Conservation (phyloP, 2,888 invertebrate genomes). For the Tinea pellionella region DNA sequence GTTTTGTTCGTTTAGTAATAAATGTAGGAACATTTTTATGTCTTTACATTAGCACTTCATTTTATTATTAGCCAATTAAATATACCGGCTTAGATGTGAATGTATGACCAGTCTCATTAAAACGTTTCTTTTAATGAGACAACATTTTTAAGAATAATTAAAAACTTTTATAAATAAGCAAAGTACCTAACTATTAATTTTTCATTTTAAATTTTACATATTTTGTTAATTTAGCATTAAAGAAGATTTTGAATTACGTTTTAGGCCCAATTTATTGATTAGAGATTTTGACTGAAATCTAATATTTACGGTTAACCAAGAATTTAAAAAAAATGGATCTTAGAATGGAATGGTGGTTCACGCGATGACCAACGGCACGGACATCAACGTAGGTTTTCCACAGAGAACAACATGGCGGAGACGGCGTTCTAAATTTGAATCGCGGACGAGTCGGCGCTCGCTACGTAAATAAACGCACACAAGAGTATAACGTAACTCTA, state of each 20-base stretch:
- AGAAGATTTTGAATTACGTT: too few relatives aligned
- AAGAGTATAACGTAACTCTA: constrained; percentile 51
- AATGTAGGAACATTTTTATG: background rate
- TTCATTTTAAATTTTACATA: background rate
- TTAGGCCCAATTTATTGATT: too few relatives aligned
- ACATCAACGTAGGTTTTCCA: constrained; percentile 52
- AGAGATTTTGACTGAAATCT: too few relatives aligned
- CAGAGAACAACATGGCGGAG: constrained; percentile 67
- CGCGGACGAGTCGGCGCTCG: constrained; percentile 70
- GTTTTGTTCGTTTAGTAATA: background rate
- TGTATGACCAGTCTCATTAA: background rate
- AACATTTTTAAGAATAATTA: background rate
- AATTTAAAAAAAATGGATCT: too few relatives aligned
- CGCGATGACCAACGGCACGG: background rate
- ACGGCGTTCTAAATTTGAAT: constrained; percentile 67
- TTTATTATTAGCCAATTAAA: constrained; percentile 2
- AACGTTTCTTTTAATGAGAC: background rate
- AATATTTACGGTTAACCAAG: too few relatives aligned
- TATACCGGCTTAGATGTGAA: background rate
- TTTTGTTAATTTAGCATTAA: too few relatives aligned
- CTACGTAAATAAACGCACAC: constrained; percentile 70
- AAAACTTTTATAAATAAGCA: background rate
- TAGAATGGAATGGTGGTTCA: background rate
- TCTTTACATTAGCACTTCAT: background rate
- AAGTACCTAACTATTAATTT: background rate